phyloP scores from a whole-genome alignment of 2,888 invertebrate species.

The Drymonia ruficornis region DNA sequence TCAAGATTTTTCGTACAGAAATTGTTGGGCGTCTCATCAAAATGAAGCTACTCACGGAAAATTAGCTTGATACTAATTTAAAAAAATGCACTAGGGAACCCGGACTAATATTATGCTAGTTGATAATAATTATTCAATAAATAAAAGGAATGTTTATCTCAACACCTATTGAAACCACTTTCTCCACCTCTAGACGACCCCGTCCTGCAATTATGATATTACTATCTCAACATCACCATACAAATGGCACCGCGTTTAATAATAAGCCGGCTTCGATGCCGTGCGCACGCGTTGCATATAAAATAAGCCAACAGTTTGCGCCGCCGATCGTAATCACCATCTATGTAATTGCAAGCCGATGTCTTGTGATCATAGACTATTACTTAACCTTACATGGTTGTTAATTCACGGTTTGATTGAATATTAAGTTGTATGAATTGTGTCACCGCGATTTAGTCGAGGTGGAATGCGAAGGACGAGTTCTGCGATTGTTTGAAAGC shows the following conservation, averaged over 20 bases:
- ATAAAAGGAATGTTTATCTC: background rate
- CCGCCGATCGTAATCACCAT: constrained; percentile 22
- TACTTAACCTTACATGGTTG: constrained; percentile 33
- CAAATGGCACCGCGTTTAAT: constrained; percentile 65
- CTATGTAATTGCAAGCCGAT: constrained; percentile 36
- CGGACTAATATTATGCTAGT: too few species aligned
- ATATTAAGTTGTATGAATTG: constrained; percentile 49
- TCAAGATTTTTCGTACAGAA: too few species aligned
- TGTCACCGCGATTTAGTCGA: constrained; percentile 17
- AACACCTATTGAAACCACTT: constrained; percentile 5
- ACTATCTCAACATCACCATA: constrained; percentile 57
- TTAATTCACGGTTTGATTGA: constrained; percentile 51
- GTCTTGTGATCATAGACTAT: constrained; percentile 55
- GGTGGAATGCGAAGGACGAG: background rate
- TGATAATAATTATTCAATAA: too few species aligned
- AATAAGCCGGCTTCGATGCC: constrained; percentile 45
- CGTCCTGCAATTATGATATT: constrained; percentile 39
- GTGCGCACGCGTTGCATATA: constrained; percentile 31
- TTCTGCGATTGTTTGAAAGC: background rate
- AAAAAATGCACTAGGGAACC: too few species aligned
- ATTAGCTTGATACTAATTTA: too few species aligned
- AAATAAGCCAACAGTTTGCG: constrained; percentile 20
- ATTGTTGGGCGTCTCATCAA: too few species aligned
- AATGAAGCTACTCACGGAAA: too few species aligned
- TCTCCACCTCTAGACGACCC: constrained; percentile 12